Percentiles rank a stretch among this genome's conserved stretches.
Conservation (phyloP, 1,140 invertebrate species). For the Drosophila busckii region DNA sequence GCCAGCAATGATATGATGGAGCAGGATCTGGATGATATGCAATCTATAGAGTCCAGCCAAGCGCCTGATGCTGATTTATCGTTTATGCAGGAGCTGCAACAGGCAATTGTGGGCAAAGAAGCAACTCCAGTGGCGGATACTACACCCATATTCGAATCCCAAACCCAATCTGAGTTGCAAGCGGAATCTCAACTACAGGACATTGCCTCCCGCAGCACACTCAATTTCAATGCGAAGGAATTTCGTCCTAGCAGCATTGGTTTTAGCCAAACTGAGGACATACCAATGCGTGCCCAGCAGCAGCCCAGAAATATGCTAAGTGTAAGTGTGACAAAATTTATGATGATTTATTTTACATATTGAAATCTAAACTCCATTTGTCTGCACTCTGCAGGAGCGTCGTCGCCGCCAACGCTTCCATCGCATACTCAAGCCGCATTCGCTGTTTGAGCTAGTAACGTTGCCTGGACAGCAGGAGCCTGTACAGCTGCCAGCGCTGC, state of each 20-base stretch:
- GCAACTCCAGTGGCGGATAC: background rate
- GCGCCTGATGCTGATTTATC: too few species aligned
- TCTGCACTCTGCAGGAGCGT: slow-evolving; percentile 1
- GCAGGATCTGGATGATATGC: too few species aligned
- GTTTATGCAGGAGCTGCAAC: too few species aligned
- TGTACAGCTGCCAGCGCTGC: background rate
- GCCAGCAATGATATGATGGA: too few species aligned
- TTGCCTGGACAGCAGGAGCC: background rate
- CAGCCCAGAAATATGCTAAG: background rate
- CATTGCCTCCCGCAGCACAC: slow-evolving; percentile 8
- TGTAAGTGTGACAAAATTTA: too few species aligned
- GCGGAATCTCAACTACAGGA: background rate
- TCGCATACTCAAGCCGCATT: slow-evolving; percentile 14
- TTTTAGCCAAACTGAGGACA: too few species aligned
- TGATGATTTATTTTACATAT: background rate
- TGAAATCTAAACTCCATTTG: background rate
- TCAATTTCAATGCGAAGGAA: slow-evolving; percentile 23
- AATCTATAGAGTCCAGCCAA: too few species aligned
- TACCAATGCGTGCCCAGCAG: too few species aligned
- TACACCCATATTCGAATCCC: too few species aligned
- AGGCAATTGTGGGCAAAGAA: too few species aligned
- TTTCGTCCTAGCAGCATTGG: slow-evolving; percentile 8
- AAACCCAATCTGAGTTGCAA: background rate
- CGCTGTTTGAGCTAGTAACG: slow-evolving; percentile 14
- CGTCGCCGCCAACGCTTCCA: slow-evolving; percentile 16